A percentile compares a stretch with the other conserved stretches of the same genome.
Conservation (phyloP, 1,140 invertebrate genomes). For the Bombus confusus region DNA sequence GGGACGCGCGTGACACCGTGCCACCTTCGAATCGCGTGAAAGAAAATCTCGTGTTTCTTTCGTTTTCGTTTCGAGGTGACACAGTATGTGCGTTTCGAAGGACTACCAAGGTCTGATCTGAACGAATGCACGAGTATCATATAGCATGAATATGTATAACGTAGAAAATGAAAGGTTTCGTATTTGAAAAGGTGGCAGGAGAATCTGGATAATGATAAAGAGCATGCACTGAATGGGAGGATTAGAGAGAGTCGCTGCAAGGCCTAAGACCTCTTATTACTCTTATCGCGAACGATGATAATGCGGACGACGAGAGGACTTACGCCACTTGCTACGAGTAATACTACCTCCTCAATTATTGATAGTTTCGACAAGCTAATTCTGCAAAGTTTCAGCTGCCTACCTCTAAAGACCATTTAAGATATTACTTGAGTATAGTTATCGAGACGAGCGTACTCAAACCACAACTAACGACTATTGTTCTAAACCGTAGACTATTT, state of each 20-base stretch:
- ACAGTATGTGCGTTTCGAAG: background rate
- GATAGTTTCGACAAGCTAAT: conserved; percentile 46
- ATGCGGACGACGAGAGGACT: conserved; percentile 28
- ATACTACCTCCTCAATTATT: conserved; percentile 22
- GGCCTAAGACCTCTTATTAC: conserved; percentile 4
- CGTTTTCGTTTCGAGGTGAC: background rate
- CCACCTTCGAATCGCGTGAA: conserved; percentile 30
- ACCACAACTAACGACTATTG: background rate
- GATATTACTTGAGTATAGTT: conserved; percentile 5
- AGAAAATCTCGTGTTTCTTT: conserved; percentile 41
- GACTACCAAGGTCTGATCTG: background rate
- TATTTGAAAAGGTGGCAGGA: background rate
- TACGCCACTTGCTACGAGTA: background rate
- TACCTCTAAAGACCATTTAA: conserved; percentile 3
- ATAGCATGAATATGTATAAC: background rate
- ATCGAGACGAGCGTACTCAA: background rate
- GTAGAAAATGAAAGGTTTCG: background rate
- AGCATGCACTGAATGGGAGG: background rate
- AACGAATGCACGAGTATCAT: background rate
- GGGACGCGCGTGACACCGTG: conserved; percentile 15
- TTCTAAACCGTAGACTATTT: background rate
- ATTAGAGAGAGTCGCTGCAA: background rate
- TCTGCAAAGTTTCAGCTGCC: conserved; percentile 17
- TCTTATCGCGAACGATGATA: conserved; percentile 19
- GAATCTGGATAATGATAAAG: background rate